Evolutionary conservation across 1,140 invertebrate genomes (phyloP).

Genomic region (Pogonomyrmex californicus): DNA sequence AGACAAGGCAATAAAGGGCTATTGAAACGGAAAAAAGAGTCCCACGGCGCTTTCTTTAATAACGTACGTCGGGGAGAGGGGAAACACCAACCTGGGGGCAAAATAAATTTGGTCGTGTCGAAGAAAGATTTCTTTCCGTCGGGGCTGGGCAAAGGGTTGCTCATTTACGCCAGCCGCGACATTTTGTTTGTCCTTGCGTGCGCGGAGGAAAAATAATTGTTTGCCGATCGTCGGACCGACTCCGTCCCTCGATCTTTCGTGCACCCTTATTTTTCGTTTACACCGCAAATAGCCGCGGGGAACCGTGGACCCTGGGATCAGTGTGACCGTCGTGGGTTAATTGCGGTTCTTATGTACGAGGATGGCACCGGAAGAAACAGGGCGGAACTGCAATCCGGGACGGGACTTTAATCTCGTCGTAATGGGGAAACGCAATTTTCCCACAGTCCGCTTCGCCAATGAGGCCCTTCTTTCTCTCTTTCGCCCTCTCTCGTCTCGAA

Average conservation of each 20-base stretch:
- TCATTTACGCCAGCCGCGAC: constrained; percentile 55
- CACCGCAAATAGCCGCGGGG: constrained; percentile 73
- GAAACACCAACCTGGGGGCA: background rate
- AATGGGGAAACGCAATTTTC: constrained; percentile 78
- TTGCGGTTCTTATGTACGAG: constrained; percentile 76
- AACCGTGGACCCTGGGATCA: constrained; percentile 26
- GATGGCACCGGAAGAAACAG: background rate
- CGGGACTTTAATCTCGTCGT: constrained; percentile 77
- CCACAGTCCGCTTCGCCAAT: constrained; percentile 67
- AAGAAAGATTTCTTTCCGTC: constrained; percentile 33
- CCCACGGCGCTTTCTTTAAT: constrained; percentile 21
- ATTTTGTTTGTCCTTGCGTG: constrained; percentile 60
- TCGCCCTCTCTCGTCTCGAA: constrained; percentile 53
- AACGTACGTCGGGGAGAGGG: background rate
- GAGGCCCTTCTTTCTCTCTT: constrained; percentile 55
- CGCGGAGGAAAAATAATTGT: constrained; percentile 71
- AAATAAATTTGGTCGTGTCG: constrained; percentile 15
- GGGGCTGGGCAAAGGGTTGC: constrained; percentile 57
- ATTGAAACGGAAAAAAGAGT: constrained; percentile 12
- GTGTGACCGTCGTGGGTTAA: constrained; percentile 67
- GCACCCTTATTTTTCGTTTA: constrained; percentile 73
- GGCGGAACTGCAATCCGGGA: constrained; percentile 67
- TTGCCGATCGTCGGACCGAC: constrained; percentile 59
- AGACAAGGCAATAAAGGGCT: constrained; percentile 1
- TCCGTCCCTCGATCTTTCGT: constrained; percentile 25